These are phyloP conservation scores for Metaphire vulgaris DNA, from an alignment of 1,140 invertebrate genomes.

Conservation along the genomic window DNA sequence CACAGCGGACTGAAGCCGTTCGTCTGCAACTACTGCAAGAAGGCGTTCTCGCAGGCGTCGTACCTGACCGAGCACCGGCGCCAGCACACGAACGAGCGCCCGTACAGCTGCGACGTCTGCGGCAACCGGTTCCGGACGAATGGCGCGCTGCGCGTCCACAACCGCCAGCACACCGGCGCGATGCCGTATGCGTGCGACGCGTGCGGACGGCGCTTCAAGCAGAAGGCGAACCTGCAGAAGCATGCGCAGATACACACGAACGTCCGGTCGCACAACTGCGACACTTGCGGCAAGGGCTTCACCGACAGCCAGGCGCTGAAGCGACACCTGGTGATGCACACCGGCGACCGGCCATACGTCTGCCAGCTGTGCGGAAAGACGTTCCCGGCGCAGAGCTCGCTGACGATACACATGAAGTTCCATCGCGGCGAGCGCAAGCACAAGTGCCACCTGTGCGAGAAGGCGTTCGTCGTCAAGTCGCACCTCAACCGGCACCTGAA, in stretches of 20 bases:
- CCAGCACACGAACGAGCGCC: conserved; percentile 35
- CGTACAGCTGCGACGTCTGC: conserved; percentile 74
- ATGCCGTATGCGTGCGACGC: conserved; percentile 86
- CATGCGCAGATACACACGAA: conserved; percentile 53
- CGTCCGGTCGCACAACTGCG: conserved; percentile 72
- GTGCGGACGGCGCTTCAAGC: conserved; percentile 83
- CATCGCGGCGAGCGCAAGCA: conserved; percentile 13
- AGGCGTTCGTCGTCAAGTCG: conserved; percentile 16
- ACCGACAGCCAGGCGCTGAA: conserved; percentile 64
- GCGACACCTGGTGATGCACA: conserved; percentile 47
- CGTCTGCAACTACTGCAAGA: conserved; percentile 32
- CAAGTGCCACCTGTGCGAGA: conserved; percentile 24
- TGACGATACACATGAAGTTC: conserved; percentile 16
- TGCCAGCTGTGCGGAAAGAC: conserved; percentile 88
- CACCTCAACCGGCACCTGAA: conserved; percentile 22
- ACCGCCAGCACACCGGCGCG: conserved; percentile 83
- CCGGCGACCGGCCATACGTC: conserved; percentile 84
- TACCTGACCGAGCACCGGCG: conserved; percentile 16
- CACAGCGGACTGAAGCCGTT: conserved; percentile 41
- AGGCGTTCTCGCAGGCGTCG: conserved; percentile 13
- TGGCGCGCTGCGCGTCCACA: conserved; percentile 76
- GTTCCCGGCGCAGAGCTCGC: conserved; percentile 67
- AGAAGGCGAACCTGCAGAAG: conserved; percentile 87
- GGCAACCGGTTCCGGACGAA: conserved; percentile 69
- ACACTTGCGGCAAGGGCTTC: conserved; percentile 88